phyloP scores from a whole-genome alignment of 1,140 invertebrate genomes.

The Metopolophium dirhodum region DNA sequence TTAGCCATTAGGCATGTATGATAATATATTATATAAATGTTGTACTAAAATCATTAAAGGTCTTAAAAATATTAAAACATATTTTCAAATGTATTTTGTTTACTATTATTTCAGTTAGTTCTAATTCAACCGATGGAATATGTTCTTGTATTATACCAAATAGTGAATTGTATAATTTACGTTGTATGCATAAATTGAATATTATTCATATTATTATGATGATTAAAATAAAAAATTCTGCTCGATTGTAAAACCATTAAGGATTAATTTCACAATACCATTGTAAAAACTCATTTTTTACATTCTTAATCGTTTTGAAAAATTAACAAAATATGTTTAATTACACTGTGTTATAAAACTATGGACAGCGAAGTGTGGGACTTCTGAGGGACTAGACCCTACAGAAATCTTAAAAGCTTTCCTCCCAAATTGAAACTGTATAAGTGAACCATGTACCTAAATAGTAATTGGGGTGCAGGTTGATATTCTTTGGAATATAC shows the following conservation, averaged over 20 bases:
- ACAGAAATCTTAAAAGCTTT: too few species aligned
- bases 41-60: neutral
- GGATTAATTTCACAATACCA: neutral
- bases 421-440: too few species aligned
- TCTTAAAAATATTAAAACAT: neutral
- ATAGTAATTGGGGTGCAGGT: too few species aligned
- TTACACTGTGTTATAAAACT: too few species aligned
- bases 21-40: neutral
- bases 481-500: too few species aligned
- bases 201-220: neutral
- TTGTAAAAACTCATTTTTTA: neutral
- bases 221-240: neutral
- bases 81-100: neutral
- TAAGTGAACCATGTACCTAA: too few species aligned
- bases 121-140: neutral
- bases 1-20: neutral
- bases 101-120: neutral
- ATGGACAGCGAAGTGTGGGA: too few species aligned
- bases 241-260: neutral
- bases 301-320: neutral
- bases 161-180: neutral
- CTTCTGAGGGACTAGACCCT: too few species aligned
- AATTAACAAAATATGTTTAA: neutral
- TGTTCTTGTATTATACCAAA: neutral
- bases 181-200: neutral